Evolutionary conservation across 2,113 vertebrate genomes (phyloP).

Genomic region (Erinaceus europaeus): DNA sequence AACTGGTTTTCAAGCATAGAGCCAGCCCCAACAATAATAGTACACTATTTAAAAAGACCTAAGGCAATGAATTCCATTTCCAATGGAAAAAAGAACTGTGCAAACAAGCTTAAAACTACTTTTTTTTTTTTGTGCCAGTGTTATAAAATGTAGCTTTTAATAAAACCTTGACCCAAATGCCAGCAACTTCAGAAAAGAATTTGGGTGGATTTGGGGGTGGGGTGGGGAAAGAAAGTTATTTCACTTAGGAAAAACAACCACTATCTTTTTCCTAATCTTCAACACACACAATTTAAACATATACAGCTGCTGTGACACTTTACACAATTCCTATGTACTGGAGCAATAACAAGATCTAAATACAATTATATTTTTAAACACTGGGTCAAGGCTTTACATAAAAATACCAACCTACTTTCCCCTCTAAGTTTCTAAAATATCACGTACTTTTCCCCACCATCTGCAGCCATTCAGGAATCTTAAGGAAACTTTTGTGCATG

Average conservation of each 20-base stretch:
- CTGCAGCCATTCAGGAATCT: conserved; percentile 84
- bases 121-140: conserved; percentile 82
- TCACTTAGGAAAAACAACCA: conserved; percentile 82
- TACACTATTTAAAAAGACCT: conserved; percentile 88
- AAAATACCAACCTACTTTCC: conserved; percentile 84
- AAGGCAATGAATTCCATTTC: conserved; percentile 92
- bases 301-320: conserved; percentile 82
- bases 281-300: conserved; percentile 81
- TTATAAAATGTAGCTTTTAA: conserved; percentile 86
- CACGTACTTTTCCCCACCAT: conserved; percentile 79
- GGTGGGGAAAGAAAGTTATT: conserved; percentile 70
- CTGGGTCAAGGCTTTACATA: conserved; percentile 86
- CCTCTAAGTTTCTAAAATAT: conserved; percentile 84
- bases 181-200: conserved; percentile 83
- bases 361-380: conserved; percentile 80
- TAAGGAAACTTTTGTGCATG: conserved; percentile 85
- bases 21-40: conserved; percentile 86
- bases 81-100: conserved; percentile 87
- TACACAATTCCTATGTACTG: conserved; percentile 83
- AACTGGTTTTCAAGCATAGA: conserved; percentile 87
- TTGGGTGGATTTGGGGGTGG: conserved; percentile 59
- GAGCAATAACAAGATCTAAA: conserved; percentile 83
- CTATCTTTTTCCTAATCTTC: conserved; percentile 80
- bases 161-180: conserved; percentile 87
- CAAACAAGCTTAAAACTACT: conserved; percentile 88